Conservation (phyloP, 2,113 vertebrate species). For the Calyptommatus sinebrachiatus region DNA sequence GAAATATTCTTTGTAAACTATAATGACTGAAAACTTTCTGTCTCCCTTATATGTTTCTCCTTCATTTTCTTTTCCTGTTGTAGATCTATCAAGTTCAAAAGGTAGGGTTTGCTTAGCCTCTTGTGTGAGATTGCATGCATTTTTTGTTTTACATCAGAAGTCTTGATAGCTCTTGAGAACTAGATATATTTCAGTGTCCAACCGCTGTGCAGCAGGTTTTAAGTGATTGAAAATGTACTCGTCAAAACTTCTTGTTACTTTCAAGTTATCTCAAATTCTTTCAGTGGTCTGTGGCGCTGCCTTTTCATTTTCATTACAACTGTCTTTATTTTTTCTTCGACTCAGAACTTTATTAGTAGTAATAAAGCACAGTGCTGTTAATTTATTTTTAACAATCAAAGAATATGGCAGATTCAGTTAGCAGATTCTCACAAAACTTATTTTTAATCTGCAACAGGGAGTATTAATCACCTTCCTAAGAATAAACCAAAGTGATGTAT, state of each 20-base stretch:
- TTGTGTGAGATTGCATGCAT: slow-evolving; percentile 37
- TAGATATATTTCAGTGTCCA: neutral
- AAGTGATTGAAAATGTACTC: slow-evolving; percentile 1
- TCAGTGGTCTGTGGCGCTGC: no score
- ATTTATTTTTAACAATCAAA: no score
- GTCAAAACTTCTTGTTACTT: neutral
- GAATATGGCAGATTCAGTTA: neutral
- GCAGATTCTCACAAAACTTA: neutral
- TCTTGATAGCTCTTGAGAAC: slow-evolving; percentile 16
- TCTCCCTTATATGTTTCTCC: slow-evolving; percentile 41
- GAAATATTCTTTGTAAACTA: neutral
- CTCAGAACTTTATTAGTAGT: no score
- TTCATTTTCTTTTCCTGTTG: slow-evolving; percentile 43
- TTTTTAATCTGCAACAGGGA: neutral
- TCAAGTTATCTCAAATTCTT: neutral
- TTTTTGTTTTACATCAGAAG: neutral
- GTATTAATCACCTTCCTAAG: no score
- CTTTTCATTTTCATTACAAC: no score
- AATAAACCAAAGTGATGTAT: no score
- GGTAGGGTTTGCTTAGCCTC: slow-evolving; percentile 75
- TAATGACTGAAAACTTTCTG: slow-evolving; percentile 6
- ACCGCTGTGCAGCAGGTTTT: slow-evolving; percentile 1
- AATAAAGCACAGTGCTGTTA: no score
- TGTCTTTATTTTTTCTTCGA: no score
- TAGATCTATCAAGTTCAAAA: slow-evolving; percentile 98